Evolutionary conservation across 2,113 vertebrate genomes (phyloP), one percentile per base, ranked within the genome.

Genomic region (Cavia porcellus): DNA sequence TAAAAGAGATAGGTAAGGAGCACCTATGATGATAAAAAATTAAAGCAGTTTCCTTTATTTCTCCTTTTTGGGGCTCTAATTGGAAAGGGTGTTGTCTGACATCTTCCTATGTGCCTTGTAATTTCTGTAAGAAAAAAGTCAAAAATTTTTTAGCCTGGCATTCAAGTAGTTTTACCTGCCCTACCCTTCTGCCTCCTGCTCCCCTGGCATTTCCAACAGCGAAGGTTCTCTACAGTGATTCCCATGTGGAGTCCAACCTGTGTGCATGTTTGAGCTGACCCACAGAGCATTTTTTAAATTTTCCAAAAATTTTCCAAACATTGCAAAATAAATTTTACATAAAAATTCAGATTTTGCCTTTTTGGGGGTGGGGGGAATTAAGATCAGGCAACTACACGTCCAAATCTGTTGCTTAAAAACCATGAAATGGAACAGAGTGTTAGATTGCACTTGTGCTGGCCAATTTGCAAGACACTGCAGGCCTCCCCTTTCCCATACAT

Each of bases 241-340:
- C 10, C 0, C 0, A 0, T 2, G 0, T 30, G 14, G 50, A 79
- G 25, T 81, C 42, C 35, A 80, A 14, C 72, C 61, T 66, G 1
- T 25, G 59, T 15, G 1, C 6, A 1, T 24, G 9, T 20, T 64
- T 81, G 50, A 38, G 86, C 89, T 72, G 47, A 8, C 13, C 38
- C 45, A 3, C 15, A 79, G 72, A 57, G 9, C 70, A 52, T 87
- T 93, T 82, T 84, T n/a, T 20, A n/a, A 52, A 20, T 15, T 85
- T 72, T 83, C 70, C 20, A 32, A 3, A 57, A 72, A 83, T 95
- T 50, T 59, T 24, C 57, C 3, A 52, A 66, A 61, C 84, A 74
- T 92, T 97, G 93, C 14, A 55, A 82, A 94, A 80, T 47, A 55
- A 47, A 59, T 68, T 96, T 89, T 61, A 30, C 30, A 24, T n/a